Percentiles rank a stretch among this genome's conserved stretches.
These are phyloP conservation scores for Sebastes steindachneri DNA, from an alignment of 2,797 vertebrate species.

Conservation along the genomic window DNA sequence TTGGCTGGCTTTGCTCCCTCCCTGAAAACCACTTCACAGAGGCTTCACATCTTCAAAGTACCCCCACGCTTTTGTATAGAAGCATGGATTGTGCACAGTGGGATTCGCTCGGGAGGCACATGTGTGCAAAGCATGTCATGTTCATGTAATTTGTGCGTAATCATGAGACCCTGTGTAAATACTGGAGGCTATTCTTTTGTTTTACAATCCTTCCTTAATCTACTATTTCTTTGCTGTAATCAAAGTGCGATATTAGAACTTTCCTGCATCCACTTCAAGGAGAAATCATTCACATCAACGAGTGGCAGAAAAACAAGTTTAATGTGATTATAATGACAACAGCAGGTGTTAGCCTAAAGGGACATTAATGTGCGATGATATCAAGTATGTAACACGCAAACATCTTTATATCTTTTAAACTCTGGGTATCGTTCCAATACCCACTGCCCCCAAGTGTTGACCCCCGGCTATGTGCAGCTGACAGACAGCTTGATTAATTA, in stretches of 20 bases:
- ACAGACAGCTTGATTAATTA: conserved; percentile 67
- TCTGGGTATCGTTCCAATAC: conserved; percentile 17
- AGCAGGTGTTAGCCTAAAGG: conserved; percentile 34
- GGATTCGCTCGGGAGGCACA: conserved; percentile 45
- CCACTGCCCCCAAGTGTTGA: conserved; percentile 1
- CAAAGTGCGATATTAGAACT: background rate
- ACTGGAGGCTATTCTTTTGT: conserved; percentile 2
- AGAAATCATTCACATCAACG: background rate
- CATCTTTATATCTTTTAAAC: background rate
- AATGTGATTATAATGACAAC: conserved; percentile 17
- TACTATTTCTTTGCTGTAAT: conserved; percentile 36
- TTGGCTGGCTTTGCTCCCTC: conserved; percentile 54
- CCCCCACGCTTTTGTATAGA: conserved; percentile 52
- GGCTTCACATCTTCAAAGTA: conserved; percentile 77
- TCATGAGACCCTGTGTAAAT: conserved; percentile 22
- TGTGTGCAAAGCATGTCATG: conserved; percentile 54
- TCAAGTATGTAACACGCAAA: background rate
- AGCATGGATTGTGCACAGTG: conserved; percentile 29
- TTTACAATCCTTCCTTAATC: conserved; percentile 2
- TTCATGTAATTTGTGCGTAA: conserved; percentile 36
- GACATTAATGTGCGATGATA: conserved; percentile 1
- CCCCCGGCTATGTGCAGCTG: conserved; percentile 13
- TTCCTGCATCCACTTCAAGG: background rate
- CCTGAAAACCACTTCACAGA: conserved; percentile 75
- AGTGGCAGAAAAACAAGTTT: background rate